A percentile compares a stretch with the other conserved stretches of the same genome.
Conservation (phyloP, 1,140 invertebrate genomes). For the Drosophila lini region DNA sequence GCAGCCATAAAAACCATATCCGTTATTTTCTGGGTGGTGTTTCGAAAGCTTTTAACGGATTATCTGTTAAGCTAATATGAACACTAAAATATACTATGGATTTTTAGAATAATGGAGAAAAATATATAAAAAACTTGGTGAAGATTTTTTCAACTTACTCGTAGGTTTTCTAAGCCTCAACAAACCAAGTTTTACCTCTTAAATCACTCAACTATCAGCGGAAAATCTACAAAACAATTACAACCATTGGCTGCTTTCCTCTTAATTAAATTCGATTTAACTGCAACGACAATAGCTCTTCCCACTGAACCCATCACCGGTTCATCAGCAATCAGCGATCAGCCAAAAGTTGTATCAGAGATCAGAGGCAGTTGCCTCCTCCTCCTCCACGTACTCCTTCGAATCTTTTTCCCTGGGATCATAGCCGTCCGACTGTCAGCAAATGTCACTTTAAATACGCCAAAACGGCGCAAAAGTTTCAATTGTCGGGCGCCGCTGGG, state of each 20-base stretch:
- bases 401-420: slow-evolving; percentile 28
- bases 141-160: too few species aligned
- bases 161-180: not conserved
- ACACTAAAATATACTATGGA: not conserved
- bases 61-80: slow-evolving; percentile 1
- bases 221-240: slow-evolving; percentile 70
- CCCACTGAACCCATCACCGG: slow-evolving; percentile 25
- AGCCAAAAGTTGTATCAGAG: slow-evolving; percentile 28
- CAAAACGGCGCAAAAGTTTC: slow-evolving; percentile 81
- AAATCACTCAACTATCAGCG: slow-evolving; percentile 1
- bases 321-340: slow-evolving; percentile 14
- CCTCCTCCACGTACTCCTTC: slow-evolving; percentile 3
- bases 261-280: slow-evolving; percentile 71
- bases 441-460: slow-evolving; percentile 82
- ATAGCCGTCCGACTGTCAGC: slow-evolving; percentile 65
- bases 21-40: slow-evolving; percentile 33
- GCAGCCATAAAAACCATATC: slow-evolving; percentile 12
- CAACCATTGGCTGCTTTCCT: slow-evolving; percentile 43
- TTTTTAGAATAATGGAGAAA: not conserved
- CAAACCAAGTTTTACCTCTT: not conserved
- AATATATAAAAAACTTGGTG: not conserved
- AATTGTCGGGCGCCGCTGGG: slow-evolving; percentile 72
- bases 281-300: slow-evolving; percentile 31
- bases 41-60: not conserved
- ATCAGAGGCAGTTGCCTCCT: slow-evolving; percentile 20